These are phyloP conservation scores for Acleris cristana DNA, from an alignment of 2,888 invertebrate genomes.

Conservation along the genomic window DNA sequence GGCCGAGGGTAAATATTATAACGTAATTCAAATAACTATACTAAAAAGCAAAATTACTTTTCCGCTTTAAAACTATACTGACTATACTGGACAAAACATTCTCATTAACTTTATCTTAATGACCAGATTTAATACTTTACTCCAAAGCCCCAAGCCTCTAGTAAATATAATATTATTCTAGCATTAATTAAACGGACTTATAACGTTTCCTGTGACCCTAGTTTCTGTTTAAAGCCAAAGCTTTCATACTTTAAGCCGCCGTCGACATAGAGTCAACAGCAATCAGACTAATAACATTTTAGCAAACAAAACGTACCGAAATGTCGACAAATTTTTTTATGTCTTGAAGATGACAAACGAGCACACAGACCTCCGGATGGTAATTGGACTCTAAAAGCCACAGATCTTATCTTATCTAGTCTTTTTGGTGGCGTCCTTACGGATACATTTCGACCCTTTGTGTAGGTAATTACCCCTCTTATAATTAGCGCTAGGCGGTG, in stretches of 20 bases:
- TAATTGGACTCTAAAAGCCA: no score
- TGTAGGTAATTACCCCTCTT: no score
- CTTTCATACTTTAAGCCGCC: slow-evolving; percentile 67
- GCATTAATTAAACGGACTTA: slow-evolving; percentile 41
- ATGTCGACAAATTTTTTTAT: not conserved
- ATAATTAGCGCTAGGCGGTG: no score
- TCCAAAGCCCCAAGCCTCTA: slow-evolving; percentile 4
- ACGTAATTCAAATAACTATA: no score
- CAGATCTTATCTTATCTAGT: no score
- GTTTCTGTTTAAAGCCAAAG: slow-evolving; percentile 61
- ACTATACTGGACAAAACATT: slow-evolving; percentile 16
- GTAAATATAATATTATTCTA: slow-evolving; percentile 11
- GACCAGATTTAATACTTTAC: slow-evolving; percentile 15
- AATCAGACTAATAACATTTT: slow-evolving; percentile 24
- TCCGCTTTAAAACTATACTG: no score
- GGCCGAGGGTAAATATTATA: no score
- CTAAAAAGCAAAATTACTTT: no score
- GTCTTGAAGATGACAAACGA: no score
- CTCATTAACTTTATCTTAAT: slow-evolving; percentile 34
- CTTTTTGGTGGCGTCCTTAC: no score
- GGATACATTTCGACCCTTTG: no score
- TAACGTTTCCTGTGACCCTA: slow-evolving; percentile 53
- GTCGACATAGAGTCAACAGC: slow-evolving; percentile 48
- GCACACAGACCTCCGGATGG: no score
- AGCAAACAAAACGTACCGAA: slow-evolving; percentile 12